phyloP scores from a whole-genome alignment of 2,113 vertebrate species.

The Syngnathus typhle region DNA sequence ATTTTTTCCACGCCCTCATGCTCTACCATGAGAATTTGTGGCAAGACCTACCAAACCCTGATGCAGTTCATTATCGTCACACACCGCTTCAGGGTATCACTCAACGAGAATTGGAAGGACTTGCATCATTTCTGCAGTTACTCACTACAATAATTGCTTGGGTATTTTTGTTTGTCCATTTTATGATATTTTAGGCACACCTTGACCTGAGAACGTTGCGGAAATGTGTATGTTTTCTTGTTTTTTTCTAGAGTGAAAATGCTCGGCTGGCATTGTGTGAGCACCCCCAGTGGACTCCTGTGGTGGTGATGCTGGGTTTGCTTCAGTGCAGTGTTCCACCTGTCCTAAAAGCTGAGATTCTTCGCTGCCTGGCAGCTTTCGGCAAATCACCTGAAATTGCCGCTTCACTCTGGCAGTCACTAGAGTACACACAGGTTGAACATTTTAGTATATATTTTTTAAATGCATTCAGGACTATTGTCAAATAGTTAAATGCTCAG shows the following conservation, averaged over 20 bases:
- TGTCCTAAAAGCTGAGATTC: slow-evolving; percentile 83
- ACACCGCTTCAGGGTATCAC: slow-evolving; percentile 89
- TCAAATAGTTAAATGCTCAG: background rate
- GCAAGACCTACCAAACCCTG: slow-evolving; percentile 85
- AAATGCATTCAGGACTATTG: background rate
- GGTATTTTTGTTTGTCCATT: slow-evolving; percentile 63
- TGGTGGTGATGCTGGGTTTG: slow-evolving; percentile 90
- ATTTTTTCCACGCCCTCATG: slow-evolving; percentile 96
- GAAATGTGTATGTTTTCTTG: background rate
- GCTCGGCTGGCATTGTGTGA: slow-evolving; percentile 92
- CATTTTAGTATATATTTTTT: background rate
- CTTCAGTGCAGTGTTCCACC: slow-evolving; percentile 93
- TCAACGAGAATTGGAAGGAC: slow-evolving; percentile 90
- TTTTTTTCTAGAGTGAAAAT: slow-evolving; percentile 82
- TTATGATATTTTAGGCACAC: background rate
- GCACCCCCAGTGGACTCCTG: slow-evolving; percentile 95
- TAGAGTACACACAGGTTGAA: slow-evolving; percentile 92
- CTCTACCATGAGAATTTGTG: slow-evolving; percentile 94
- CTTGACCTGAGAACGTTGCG: background rate
- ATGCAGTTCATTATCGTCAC: slow-evolving; percentile 87
- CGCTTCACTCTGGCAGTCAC: slow-evolving; percentile 92
- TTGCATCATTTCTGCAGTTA: slow-evolving; percentile 87
- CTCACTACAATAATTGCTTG: slow-evolving; percentile 88
- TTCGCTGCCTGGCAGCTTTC: slow-evolving; percentile 86
- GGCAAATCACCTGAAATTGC: slow-evolving; percentile 94